Evolutionary conservation across 2,797 vertebrate species (phyloP).

Genomic region (Crocodylus rhombifer): DNA sequence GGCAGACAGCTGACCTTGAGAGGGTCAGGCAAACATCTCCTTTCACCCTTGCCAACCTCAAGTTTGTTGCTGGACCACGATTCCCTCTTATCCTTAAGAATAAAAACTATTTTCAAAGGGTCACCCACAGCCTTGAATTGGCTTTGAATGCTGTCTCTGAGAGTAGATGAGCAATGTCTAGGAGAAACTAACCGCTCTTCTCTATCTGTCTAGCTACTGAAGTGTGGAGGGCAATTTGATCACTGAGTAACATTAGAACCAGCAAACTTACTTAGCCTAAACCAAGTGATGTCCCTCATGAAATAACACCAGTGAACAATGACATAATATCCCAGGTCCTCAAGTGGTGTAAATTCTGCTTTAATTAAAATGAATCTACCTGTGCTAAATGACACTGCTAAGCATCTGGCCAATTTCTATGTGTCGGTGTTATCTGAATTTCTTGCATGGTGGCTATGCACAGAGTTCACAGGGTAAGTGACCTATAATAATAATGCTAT

Average conservation of each 20-base stretch:
- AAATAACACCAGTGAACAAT: no score
- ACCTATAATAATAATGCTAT: not conserved
- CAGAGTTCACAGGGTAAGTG: not conserved
- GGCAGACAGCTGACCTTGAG: not conserved
- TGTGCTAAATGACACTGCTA: no score
- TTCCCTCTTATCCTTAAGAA: not conserved
- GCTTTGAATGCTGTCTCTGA: not conserved
- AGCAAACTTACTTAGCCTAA: not conserved
- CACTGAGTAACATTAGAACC: not conserved
- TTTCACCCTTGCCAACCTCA: not conserved
- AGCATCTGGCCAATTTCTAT: not conserved
- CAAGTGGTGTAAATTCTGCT: not conserved
- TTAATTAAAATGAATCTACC: not conserved
- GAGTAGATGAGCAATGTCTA: not conserved
- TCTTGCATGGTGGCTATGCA: not conserved
- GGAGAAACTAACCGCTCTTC: not conserved
- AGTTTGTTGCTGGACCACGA: not conserved
- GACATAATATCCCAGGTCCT: not conserved
- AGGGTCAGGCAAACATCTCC: not conserved
- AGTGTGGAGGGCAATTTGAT: not conserved
- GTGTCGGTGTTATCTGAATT: not conserved
- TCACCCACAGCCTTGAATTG: not conserved
- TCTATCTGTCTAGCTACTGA: not conserved
- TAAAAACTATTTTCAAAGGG: not conserved
- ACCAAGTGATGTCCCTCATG: not conserved